Conservation (phyloP, 2,888 invertebrate species). For the Ariolimax columbianus region DNA sequence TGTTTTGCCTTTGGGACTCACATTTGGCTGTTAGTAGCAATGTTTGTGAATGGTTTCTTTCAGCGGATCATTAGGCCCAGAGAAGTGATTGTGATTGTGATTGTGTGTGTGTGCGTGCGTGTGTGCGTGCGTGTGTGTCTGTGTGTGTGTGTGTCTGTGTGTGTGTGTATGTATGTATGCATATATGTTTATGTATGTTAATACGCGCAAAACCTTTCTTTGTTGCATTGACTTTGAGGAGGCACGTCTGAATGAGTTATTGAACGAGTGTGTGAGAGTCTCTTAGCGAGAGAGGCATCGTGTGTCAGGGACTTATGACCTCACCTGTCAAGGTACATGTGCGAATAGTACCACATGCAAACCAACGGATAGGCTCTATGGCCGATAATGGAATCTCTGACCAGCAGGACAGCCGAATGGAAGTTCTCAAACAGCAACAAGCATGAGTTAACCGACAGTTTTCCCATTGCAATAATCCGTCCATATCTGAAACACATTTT, state of each 20-base stretch:
- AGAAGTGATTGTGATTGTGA: too few species aligned
- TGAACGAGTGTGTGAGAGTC: neutral
- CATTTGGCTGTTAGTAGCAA: too few species aligned
- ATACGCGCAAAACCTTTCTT: too few species aligned
- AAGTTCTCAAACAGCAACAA: slow-evolving; percentile 19
- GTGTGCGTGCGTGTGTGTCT: neutral
- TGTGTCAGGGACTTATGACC: too few species aligned
- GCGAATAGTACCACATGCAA: slow-evolving; percentile 7
- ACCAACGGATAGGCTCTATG: slow-evolving; percentile 16
- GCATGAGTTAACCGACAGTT: neutral
- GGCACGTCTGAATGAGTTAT: neutral
- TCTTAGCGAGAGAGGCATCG: neutral
- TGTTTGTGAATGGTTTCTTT: too few species aligned
- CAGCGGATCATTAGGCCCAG: too few species aligned
- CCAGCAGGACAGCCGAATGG: neutral
- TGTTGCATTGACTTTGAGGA: neutral
- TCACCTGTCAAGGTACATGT: slow-evolving; percentile 14
- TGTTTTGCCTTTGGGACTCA: too few species aligned
- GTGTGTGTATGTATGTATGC: neutral
- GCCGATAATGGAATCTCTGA: slow-evolving; percentile 2
- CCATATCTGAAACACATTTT: neutral
- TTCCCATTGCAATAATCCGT: neutral
- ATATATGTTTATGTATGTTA: neutral
- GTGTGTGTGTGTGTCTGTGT: neutral
- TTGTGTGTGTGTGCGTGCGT: neutral